A percentile compares a stretch with the other conserved stretches of the same genome.
Conservation (phyloP, 2,888 invertebrate genomes). For the Elegia similella region DNA sequence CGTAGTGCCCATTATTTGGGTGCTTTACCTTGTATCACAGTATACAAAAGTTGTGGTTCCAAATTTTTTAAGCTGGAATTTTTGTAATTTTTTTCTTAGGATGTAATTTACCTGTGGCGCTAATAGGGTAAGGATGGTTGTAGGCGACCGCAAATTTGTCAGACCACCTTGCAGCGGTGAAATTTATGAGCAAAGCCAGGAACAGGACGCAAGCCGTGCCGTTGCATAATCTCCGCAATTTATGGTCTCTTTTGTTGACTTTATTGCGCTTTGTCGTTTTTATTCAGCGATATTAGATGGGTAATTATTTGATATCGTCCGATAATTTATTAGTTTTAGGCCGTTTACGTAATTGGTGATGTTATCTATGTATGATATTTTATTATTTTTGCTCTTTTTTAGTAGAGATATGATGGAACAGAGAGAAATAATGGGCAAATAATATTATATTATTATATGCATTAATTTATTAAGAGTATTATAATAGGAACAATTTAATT, state of each 20-base stretch:
- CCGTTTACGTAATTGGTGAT: background rate
- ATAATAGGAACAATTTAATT: no score
- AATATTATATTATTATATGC: no score
- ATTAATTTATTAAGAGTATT: no score
- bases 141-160: conserved; percentile 77
- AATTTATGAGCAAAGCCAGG: conserved; percentile 76
- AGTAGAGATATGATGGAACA: no score
- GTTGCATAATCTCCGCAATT: conserved; percentile 78
- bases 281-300: conserved; percentile 45
- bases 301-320: conserved; percentile 16
- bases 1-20: background rate
- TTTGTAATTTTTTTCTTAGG: conserved; percentile 21
- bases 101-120: conserved; percentile 37
- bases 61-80: background rate
- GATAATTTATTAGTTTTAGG: background rate
- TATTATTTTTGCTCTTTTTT: no score
- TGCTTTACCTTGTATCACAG: conserved; percentile 12
- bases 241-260: conserved; percentile 69
- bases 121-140: conserved; percentile 51
- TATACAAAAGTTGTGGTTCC: conserved; percentile 3
- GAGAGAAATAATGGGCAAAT: no score
- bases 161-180: conserved; percentile 79
- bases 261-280: conserved; percentile 62
- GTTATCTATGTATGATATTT: background rate
- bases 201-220: conserved; percentile 73